Evolutionary conservation across 2,797 vertebrate species (phyloP).

Genomic region (Acanthiza pusilla): DNA sequence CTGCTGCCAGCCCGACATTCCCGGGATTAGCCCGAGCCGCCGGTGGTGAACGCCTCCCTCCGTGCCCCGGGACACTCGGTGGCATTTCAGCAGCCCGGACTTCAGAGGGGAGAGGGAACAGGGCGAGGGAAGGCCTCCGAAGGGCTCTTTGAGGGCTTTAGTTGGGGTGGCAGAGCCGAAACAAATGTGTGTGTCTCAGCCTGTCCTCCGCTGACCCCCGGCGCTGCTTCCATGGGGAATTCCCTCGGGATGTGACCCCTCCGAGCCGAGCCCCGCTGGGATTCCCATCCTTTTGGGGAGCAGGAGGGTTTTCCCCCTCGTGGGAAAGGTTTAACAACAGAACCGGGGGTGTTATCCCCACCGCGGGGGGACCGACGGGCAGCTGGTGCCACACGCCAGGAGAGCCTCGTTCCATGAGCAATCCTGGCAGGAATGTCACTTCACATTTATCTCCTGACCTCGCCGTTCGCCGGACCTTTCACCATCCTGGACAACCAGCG

Average conservation of each 20-base stretch:
- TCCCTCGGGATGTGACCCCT: accelerated
- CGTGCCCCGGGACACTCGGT: not conserved
- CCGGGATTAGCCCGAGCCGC: not conserved
- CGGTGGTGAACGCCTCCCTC: not conserved
- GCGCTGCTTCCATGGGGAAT: not conserved
- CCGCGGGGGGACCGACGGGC: not conserved
- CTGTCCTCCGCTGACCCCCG: not conserved
- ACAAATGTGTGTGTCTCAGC: not conserved
- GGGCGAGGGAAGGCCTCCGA: not conserved
- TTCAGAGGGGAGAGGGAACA: not conserved
- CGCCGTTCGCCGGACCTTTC: not conserved
- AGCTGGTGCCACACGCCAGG: not conserved
- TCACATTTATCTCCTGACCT: not conserved
- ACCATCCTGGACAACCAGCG: not conserved
- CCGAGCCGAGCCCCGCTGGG: accelerated
- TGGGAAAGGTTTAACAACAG: accelerated
- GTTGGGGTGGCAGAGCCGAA: not conserved
- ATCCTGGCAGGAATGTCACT: constrained; percentile 40
- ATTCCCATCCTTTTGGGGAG: accelerated
- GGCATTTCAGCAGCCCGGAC: not conserved
- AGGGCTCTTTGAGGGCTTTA: not conserved
- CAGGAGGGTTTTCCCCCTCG: accelerated
- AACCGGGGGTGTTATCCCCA: accelerated
- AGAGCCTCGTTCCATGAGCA: not conserved
- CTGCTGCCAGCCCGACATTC: not conserved